These are phyloP conservation scores for Erithacus rubecula DNA, from an alignment of 2,797 vertebrate genomes.

Conservation along the genomic window DNA sequence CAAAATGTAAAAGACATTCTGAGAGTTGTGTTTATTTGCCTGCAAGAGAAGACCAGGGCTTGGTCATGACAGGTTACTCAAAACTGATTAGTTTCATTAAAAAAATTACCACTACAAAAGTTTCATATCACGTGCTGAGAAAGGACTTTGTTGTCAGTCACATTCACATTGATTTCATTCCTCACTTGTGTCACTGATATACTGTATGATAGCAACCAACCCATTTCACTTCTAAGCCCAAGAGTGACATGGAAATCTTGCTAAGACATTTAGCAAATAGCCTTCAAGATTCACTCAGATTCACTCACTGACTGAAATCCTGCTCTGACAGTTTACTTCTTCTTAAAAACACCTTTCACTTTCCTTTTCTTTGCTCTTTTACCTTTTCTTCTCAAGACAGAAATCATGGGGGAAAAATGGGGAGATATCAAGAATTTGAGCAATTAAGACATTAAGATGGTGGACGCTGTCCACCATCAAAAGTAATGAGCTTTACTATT, in stretches of 20 bases:
- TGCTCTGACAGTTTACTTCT: not conserved
- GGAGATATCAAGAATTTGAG: not conserved
- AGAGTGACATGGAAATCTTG: not conserved
- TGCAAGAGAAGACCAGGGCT: not conserved
- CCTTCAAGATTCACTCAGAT: not conserved
- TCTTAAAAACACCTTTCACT: not conserved
- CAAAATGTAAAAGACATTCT: not conserved
- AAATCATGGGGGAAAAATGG: not conserved
- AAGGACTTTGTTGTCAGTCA: not conserved
- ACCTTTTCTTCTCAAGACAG: not conserved
- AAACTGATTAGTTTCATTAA: not conserved
- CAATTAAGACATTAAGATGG: not conserved
- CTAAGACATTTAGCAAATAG: accelerated
- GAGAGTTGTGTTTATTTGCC: not conserved
- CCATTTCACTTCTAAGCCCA: not conserved
- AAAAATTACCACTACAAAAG: not conserved
- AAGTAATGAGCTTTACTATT: not conserved
- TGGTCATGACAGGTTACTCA: not conserved
- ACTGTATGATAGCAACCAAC: accelerated
- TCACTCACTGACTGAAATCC: not conserved
- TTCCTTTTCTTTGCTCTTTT: not conserved
- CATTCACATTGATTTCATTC: accelerated
- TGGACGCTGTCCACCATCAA: not conserved
- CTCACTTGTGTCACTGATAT: not conserved
- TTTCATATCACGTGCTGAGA: not conserved